Conservation (phyloP, 2,797 vertebrate genomes). For the Leuciscus waleckii region DNA sequence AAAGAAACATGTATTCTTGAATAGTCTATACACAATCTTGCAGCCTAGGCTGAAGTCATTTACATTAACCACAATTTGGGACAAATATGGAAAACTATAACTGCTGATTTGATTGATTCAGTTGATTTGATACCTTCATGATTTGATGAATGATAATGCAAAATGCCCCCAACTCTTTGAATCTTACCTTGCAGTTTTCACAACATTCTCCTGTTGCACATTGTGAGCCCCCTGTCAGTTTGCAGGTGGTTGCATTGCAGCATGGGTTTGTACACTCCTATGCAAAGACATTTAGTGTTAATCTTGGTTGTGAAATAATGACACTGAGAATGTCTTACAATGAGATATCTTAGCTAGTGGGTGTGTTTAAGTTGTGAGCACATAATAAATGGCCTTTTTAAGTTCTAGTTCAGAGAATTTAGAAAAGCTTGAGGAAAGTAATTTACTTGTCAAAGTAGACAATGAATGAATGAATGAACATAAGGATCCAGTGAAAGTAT, state of each 20-base stretch:
- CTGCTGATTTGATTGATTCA: no score
- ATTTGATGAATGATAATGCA: not conserved
- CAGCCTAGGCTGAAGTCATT: no score
- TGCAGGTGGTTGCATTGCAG: conserved; percentile 80
- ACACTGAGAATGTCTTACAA: not conserved
- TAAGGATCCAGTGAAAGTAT: not conserved
- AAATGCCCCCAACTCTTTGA: not conserved
- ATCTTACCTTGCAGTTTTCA: conserved; percentile 76
- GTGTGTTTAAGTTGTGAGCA: not conserved
- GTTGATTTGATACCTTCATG: no score
- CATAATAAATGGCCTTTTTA: not conserved
- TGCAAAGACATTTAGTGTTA: conserved; percentile 7
- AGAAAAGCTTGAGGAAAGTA: not conserved
- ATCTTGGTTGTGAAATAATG: not conserved
- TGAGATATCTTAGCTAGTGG: not conserved
- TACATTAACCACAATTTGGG: no score
- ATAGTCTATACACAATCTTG: no score
- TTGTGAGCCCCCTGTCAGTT: conserved; percentile 62
- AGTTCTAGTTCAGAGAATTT: not conserved
- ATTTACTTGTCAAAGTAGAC: not conserved
- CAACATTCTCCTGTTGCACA: conserved; percentile 79
- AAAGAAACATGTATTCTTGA: no score
- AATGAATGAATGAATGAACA: not conserved
- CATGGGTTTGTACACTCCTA: conserved; percentile 80
- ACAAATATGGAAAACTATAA: no score